These are phyloP conservation scores for Capreolus pygargus DNA, from an alignment of 2,113 vertebrate genomes.

Conservation along the genomic window DNA sequence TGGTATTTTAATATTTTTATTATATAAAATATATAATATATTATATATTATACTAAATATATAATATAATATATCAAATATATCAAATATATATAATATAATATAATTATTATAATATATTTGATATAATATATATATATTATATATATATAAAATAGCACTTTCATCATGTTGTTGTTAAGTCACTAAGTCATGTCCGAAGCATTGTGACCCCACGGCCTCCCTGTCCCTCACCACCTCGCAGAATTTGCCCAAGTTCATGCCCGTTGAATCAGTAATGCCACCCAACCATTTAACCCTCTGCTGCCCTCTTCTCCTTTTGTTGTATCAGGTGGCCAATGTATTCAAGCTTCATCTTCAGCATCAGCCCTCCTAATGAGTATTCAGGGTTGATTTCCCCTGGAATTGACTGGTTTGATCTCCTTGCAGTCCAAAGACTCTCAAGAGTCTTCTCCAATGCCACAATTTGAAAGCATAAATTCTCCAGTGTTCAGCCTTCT, in stretches of 20 bases:
- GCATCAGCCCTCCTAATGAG: neutral
- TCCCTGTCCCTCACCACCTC: neutral
- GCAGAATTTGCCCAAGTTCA: neutral
- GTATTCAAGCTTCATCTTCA: neutral
- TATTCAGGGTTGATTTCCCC: neutral
- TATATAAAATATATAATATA: too few species aligned
- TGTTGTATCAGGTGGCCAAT: neutral
- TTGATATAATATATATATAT: too few species aligned
- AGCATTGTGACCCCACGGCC: fast-evolving
- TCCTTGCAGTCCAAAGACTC: neutral
- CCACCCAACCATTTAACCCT: neutral
- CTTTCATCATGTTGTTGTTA: neutral
- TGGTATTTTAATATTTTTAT: too few species aligned
- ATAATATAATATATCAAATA: too few species aligned
- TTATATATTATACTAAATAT: too few species aligned
- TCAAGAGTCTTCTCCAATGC: neutral
- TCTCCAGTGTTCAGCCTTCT: neutral
- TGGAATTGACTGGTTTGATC: neutral
- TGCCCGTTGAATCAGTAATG: neutral
- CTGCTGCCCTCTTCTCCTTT: neutral
- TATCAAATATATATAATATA: too few species aligned
- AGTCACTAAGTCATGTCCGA: neutral
- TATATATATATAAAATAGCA: neutral
- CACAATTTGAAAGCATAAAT: neutral
- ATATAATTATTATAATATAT: too few species aligned